phyloP scores from a whole-genome alignment of 1,140 invertebrate species.

The Sitobion miscanthi region DNA sequence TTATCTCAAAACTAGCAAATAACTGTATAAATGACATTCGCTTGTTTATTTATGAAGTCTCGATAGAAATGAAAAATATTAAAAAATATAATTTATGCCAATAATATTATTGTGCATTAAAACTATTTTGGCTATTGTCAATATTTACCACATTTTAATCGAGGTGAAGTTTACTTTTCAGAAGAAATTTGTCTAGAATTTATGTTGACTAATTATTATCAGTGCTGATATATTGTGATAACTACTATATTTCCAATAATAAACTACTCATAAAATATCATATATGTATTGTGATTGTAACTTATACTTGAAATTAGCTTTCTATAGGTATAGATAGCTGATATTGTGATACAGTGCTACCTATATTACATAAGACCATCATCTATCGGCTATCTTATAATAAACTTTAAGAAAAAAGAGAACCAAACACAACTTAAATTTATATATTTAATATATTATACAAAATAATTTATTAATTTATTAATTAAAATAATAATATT shows the following conservation, averaged over 20 bases:
- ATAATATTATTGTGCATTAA: not conserved
- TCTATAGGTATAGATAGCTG: too few relatives aligned
- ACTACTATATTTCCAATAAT: not conserved
- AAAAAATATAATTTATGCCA: constrained; percentile 18
- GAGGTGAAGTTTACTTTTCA: not conserved
- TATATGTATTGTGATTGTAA: not conserved
- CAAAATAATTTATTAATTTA: too few relatives aligned
- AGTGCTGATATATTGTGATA: not conserved
- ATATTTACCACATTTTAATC: not conserved
- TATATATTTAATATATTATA: not conserved
- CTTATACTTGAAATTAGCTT: not conserved
- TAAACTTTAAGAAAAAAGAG: not conserved
- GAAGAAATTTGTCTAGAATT: not conserved
- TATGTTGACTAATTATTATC: not conserved
- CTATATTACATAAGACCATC: not conserved
- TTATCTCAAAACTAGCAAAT: not conserved
- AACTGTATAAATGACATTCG: not conserved
- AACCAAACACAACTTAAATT: not conserved
- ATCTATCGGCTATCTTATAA: too few relatives aligned
- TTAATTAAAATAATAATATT: not conserved
- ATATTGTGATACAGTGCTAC: not conserved
- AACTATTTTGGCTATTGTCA: not conserved
- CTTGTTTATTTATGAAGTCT: not conserved
- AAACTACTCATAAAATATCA: not conserved
- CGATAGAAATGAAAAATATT: constrained; percentile 13